Conservation (phyloP, 2,888 invertebrate genomes). For the Serrognathus titanus region DNA sequence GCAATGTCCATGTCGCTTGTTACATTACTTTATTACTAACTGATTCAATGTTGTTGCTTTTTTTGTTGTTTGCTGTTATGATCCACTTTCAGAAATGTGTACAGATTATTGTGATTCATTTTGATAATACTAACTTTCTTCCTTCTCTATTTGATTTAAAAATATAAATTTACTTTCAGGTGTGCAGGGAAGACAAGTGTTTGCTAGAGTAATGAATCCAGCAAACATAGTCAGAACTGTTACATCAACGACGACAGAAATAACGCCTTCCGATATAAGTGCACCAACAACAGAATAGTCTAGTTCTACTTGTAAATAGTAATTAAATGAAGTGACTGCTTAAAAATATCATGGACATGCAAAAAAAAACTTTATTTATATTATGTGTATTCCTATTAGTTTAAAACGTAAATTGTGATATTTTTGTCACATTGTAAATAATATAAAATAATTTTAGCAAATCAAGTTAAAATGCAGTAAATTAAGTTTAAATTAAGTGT, state of each 20-base stretch:
- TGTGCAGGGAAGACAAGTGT: slow-evolving; percentile 44
- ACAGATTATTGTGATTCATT: too few relatives aligned
- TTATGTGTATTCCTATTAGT: neutral
- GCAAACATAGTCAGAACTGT: slow-evolving; percentile 27
- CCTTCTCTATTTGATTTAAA: too few relatives aligned
- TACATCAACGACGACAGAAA: slow-evolving; percentile 11
- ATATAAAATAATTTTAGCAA: slow-evolving; percentile 14
- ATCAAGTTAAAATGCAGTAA: slow-evolving; percentile 6
- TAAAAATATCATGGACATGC: neutral
- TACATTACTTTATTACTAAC: too few relatives aligned
- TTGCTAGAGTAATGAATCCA: slow-evolving; percentile 52
- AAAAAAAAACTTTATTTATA: slow-evolving; percentile 1
- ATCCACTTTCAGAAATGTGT: too few relatives aligned
- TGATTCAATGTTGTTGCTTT: too few relatives aligned
- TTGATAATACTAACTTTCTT: too few relatives aligned
- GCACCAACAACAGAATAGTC: slow-evolving; percentile 16
- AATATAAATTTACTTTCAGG: slow-evolving; percentile 11
- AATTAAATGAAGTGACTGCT: slow-evolving; percentile 7
- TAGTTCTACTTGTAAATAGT: slow-evolving; percentile 3
- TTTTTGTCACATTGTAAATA: slow-evolving; percentile 25
- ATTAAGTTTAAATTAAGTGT: slow-evolving; percentile 16
- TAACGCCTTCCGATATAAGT: slow-evolving; percentile 9
- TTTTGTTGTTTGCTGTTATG: too few relatives aligned
- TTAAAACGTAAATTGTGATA: slow-evolving; percentile 20
- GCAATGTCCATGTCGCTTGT: too few relatives aligned